phyloP scores from a whole-genome alignment of 2,888 invertebrate genomes.

The Reticulitermes lucifugus region DNA sequence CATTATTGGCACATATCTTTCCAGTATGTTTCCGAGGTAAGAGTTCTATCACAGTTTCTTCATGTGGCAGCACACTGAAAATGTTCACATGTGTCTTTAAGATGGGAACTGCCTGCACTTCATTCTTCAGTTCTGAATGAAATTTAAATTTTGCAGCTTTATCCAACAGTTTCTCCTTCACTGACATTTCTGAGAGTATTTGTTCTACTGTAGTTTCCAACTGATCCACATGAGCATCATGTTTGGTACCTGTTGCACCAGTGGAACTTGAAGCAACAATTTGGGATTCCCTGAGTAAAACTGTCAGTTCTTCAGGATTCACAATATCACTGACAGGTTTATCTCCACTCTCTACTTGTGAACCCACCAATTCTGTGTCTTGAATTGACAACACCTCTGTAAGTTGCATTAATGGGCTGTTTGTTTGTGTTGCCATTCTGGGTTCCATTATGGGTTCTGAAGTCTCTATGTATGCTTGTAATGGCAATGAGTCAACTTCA shows the following conservation, averaged over 20 bases:
- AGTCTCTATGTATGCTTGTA: too few relatives aligned
- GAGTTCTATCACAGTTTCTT: constrained; percentile 48
- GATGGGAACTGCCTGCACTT: not conserved
- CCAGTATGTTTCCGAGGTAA: constrained; percentile 35
- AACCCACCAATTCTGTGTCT: too few relatives aligned
- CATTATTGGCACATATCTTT: not conserved
- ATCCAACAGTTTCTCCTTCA: constrained; percentile 31
- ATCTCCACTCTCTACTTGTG: not conserved
- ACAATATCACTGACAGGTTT: not conserved
- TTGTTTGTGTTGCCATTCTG: too few relatives aligned
- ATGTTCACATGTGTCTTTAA: constrained; percentile 38
- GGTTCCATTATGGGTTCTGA: too few relatives aligned
- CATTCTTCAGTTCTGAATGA: constrained; percentile 23
- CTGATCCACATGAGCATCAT: constrained; percentile 35
- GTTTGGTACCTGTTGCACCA: not conserved
- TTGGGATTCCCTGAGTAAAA: too few relatives aligned
- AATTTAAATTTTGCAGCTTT: not conserved
- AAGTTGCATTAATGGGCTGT: too few relatives aligned
- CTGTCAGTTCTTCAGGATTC: too few relatives aligned
- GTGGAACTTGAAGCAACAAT: not conserved
- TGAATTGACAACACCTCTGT: too few relatives aligned
- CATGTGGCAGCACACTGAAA: constrained; percentile 42
- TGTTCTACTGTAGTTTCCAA: constrained; percentile 41
- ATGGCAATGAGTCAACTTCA: too few relatives aligned
- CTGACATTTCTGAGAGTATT: constrained; percentile 40